Evolutionary conservation across 2,797 vertebrate species (phyloP).

Genomic region (Columba guinea): DNA sequence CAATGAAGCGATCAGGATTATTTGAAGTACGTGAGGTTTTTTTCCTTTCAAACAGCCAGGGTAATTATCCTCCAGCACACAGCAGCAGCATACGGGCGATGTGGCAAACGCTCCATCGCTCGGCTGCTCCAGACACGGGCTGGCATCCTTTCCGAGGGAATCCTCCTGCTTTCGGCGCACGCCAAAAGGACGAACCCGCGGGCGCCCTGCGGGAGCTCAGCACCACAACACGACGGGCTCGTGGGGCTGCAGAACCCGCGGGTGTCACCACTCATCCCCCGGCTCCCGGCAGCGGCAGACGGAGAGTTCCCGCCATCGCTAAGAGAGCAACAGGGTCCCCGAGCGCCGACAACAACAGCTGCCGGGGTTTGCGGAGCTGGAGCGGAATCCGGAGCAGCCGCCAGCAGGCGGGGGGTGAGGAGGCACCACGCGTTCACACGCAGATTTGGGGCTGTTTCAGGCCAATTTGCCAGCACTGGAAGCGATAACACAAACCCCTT

Average conservation of each 20-base stretch:
- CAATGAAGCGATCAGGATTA: not conserved
- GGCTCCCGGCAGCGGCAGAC: not conserved
- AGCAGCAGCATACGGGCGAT: rapidly evolving
- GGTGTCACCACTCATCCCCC: not conserved
- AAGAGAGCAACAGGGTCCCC: not conserved
- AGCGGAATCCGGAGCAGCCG: rapidly evolving
- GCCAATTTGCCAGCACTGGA: not conserved
- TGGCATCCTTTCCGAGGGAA: not conserved
- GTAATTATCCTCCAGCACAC: not conserved
- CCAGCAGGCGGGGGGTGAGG: not conserved
- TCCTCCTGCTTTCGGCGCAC: not conserved
- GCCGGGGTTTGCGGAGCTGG: not conserved
- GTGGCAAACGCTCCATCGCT: not conserved
- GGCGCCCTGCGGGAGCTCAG: not conserved
- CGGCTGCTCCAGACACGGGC: not conserved
- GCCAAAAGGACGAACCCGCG: not conserved
- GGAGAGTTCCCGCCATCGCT: not conserved
- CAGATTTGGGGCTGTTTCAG: rapidly evolving
- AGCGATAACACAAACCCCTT: not conserved
- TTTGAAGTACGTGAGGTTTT: not conserved
- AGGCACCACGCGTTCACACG: rapidly evolving
- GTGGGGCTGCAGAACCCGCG: not conserved
- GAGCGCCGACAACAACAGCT: rapidly evolving
- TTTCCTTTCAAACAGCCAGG: not conserved
- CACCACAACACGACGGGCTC: rapidly evolving